A percentile compares a stretch with the other conserved stretches of the same genome.
Conservation (phyloP, 2,113 vertebrate species). For the Benitochromis conjunctus region DNA sequence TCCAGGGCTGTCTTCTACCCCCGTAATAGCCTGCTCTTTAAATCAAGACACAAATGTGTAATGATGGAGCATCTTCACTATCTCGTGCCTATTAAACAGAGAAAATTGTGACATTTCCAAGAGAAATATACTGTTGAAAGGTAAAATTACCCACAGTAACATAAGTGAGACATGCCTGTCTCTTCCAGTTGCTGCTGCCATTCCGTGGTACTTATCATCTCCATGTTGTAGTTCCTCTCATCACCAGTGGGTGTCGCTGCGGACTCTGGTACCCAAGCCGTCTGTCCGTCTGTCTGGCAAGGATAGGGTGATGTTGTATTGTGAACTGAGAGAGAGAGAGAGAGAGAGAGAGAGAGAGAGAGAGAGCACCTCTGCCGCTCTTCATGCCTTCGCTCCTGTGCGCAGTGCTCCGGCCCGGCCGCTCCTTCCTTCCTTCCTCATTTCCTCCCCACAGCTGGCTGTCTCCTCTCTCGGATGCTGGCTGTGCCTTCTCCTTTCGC, state of each 20-base stretch:
- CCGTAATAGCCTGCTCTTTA: not conserved
- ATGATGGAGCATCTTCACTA: not conserved
- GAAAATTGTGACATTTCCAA: not conserved
- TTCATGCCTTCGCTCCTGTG: conserved; percentile 56
- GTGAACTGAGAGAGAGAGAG: conserved; percentile 4
- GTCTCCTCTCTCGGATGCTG: conserved; percentile 47
- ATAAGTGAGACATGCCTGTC: not conserved
- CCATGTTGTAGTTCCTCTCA: not conserved
- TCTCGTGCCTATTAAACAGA: not conserved
- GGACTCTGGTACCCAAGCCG: conserved; percentile 34
- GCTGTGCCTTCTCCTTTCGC: conserved; percentile 8
- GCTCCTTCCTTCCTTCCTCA: conserved; percentile 59
- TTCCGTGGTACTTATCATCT: not conserved
- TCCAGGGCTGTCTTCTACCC: not conserved
- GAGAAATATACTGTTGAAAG: not conserved
- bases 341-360: conserved; percentile 9
- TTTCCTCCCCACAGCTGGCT: conserved; percentile 57
- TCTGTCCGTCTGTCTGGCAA: conserved; percentile 52
- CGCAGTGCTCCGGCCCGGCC: conserved; percentile 63
- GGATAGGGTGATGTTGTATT: conserved; percentile 32
- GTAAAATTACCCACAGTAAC: not conserved
- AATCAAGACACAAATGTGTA: not conserved
- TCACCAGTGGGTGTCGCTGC: conserved; percentile 52
- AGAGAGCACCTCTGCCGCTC: conserved; percentile 38
- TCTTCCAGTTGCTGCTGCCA: not conserved